Base-by-base conservation (phyloP, 2,888 invertebrate species). In the Brenthis daphne region DNA sequence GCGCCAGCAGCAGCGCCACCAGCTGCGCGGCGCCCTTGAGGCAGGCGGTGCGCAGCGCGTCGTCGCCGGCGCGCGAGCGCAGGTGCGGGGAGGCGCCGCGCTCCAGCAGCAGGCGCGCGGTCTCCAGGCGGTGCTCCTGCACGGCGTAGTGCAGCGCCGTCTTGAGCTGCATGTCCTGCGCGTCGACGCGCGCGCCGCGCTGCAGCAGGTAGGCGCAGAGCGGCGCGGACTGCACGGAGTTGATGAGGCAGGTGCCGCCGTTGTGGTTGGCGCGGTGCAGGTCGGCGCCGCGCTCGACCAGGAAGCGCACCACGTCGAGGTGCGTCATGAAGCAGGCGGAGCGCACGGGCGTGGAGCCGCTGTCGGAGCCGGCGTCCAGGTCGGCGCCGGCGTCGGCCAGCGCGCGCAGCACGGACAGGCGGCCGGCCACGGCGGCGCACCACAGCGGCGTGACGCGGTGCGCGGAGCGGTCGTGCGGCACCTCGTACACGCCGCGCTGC, bases 111-210 rank as follows among this genome's bases (percentile, higher is more conserved):
- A 98, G 90, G 78, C 96, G 96, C 58, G 97, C 97, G 4, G 98
- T 97, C 87, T 97, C 97, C 77, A 96, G 93, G 79, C 95, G 95
- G 82, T 96, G 96, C 87, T 96, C 96, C 80, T 96, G 96, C 78
- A 98, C 96, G n/a, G 98, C 97, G 92, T 98, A 98, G 93, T 98
- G 98, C 79, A 98, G 93, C 67, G 98, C 98, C 72, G 98, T 97
- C 92, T 98, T 98, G 77, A 95, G 96, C 87, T 98, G 98, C 82
- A 97, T 96, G 89, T 98, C 98, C 68, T 94, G 94, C 53, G 98
- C 97, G 92, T 98, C 97, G 6, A 97, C 96, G 79, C 77, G 95
- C 94, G 97, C 98, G 60, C 97, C 97, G 83, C 96, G 95, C 77
- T 94, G 88, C 69, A 98, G 94, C 74, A 98, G 93, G 88, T 95